Percentiles rank a stretch among this genome's conserved stretches.
Conservation (phyloP, 2,797 vertebrate genomes). For the Acrocephalus scirpaceus region DNA sequence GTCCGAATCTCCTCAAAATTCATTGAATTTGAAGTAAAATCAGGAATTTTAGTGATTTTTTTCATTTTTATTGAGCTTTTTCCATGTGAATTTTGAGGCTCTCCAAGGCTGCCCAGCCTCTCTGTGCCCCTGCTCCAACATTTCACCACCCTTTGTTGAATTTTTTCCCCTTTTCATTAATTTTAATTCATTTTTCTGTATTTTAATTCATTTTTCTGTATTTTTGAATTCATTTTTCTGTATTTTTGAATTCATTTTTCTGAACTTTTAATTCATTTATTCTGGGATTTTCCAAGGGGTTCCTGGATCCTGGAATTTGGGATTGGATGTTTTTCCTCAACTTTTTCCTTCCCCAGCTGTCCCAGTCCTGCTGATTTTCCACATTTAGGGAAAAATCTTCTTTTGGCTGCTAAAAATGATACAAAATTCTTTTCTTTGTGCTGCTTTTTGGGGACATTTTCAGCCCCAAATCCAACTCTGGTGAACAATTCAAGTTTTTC, state of each 20-base stretch:
- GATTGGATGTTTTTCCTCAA: not conserved
- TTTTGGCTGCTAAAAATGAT: not conserved
- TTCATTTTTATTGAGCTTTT: not conserved
- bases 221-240: too few relatives aligned
- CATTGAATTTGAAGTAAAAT: not conserved
- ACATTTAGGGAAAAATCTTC: not conserved
- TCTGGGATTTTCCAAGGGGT: not conserved
- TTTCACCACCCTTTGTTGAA: too few relatives aligned
- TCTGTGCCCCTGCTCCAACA: not conserved
- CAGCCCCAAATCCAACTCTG: not conserved
- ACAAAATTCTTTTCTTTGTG: not conserved
- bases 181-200: not conserved
- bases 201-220: not conserved
- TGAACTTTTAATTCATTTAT: not conserved
- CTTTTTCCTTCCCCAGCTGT: not conserved
- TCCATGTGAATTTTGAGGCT: not conserved
- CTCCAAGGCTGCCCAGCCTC: not conserved
- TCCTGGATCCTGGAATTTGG: not conserved
- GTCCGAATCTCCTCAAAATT: too few relatives aligned
- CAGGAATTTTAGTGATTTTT: not conserved
- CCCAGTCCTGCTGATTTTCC: not conserved
- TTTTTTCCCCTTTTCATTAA: accelerated
- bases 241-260: too few relatives aligned
- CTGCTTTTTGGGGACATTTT: not conserved
- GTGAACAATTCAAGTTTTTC: not conserved